Evolutionary conservation across 2,797 vertebrate species (phyloP).

Genomic region (Enteromius treurensis): DNA sequence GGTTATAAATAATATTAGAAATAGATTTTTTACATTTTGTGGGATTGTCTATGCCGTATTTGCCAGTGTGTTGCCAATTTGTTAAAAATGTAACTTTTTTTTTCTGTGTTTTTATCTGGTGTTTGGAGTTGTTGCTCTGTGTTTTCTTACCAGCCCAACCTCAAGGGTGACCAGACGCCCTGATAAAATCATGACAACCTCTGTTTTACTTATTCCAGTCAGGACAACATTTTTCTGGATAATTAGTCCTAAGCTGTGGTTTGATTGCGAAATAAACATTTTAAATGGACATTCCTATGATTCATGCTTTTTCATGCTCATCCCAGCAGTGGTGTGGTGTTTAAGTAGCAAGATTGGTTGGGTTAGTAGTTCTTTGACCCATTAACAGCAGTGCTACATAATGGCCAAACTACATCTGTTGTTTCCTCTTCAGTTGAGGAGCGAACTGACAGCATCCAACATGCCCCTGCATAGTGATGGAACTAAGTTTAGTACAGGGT

Average conservation of each 20-base stretch:
- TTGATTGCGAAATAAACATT: not conserved
- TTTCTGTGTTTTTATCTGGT: not conserved
- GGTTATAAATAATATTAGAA: not conserved
- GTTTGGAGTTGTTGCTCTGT: not conserved
- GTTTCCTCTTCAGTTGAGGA: not conserved
- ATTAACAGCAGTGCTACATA: not conserved
- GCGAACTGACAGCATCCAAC: conserved; percentile 21
- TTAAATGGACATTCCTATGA: not conserved
- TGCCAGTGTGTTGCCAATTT: not conserved
- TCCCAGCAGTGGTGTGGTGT: not conserved
- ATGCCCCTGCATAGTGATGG: not conserved
- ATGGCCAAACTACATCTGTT: not conserved
- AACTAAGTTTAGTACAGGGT: not conserved
- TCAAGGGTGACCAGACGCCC: conserved; percentile 5
- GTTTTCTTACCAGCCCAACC: not conserved
- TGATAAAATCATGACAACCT: not conserved
- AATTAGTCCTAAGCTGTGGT: not conserved
- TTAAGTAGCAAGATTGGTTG: not conserved
- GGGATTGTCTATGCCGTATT: not conserved
- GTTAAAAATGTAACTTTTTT: not conserved
- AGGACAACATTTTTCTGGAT: not conserved
- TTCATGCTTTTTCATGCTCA: not conserved
- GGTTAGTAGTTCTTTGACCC: conserved; percentile 17
- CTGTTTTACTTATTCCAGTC: conserved; percentile 18
- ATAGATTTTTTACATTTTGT: not conserved